Percentiles rank a stretch among this genome's conserved stretches.
Evolutionary conservation across 1,140 invertebrate species (phyloP).

Genomic region (Paramacrobiotus metropolitanus): DNA sequence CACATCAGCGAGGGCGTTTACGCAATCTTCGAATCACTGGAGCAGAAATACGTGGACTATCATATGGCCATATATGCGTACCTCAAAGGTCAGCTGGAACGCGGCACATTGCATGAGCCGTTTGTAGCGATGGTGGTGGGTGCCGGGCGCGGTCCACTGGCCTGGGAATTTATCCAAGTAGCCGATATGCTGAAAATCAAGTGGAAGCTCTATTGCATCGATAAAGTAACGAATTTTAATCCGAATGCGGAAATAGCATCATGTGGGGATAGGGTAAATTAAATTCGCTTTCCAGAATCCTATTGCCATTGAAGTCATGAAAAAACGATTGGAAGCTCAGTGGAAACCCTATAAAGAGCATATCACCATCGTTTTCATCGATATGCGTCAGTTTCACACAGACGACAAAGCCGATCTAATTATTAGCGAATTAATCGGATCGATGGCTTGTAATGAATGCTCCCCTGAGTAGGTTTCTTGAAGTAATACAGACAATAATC

Average conservation of each 20-base stretch:
- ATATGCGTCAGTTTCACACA: slow-evolving; percentile 67
- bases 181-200: slow-evolving; percentile 40
- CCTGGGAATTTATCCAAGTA: slow-evolving; percentile 56
- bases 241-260: too few relatives aligned
- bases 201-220: too few relatives aligned
- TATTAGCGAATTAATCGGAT: slow-evolving; percentile 84
- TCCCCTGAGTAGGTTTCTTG: slow-evolving; percentile 97
- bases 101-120: slow-evolving; percentile 15
- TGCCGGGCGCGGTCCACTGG: slow-evolving; percentile 80
- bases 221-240: too few relatives aligned
- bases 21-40: slow-evolving; percentile 95
- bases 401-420: slow-evolving; percentile 69
- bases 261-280: too few relatives aligned
- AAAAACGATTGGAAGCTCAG: slow-evolving; percentile 11
- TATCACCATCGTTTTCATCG: slow-evolving; percentile 41
- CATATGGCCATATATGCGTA: not conserved
- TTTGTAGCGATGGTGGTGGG: slow-evolving; percentile 67
- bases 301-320: slow-evolving; percentile 61
- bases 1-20: slow-evolving; percentile 92
- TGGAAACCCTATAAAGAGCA: not conserved
- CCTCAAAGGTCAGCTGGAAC: slow-evolving; percentile 3
- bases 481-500: too few relatives aligned
- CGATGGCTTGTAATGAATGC: slow-evolving; percentile 95
- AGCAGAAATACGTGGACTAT: slow-evolving; percentile 53
- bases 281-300: too few relatives aligned